phyloP scores from a whole-genome alignment of 1,140 invertebrate genomes.

The Drosophila obscura region DNA sequence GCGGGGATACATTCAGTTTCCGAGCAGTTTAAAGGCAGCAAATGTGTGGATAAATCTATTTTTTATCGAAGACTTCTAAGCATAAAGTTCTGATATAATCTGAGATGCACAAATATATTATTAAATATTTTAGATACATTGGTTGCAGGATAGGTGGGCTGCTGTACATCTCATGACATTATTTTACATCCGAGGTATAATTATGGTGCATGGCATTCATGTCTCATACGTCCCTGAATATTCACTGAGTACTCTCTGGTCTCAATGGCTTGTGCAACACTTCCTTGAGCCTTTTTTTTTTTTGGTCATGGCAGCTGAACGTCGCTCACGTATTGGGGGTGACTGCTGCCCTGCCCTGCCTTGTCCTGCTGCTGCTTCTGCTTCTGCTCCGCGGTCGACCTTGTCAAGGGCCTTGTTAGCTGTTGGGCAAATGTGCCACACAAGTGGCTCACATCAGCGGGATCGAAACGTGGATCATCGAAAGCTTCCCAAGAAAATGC shows the following conservation, averaged over 20 bases:
- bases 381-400: conserved; percentile 30
- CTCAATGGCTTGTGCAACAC: neutral
- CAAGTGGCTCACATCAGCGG: conserved; percentile 84
- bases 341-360: conserved; percentile 31
- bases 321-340: conserved; percentile 61
- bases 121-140: neutral
- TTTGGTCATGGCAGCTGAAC: conserved; percentile 61
- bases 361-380: neutral
- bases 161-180: neutral
- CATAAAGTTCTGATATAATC: neutral
- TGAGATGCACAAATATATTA: too few species aligned
- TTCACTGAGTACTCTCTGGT: conserved; percentile 5
- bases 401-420: conserved; percentile 68
- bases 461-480: conserved; percentile 24
- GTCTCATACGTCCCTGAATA: too few species aligned
- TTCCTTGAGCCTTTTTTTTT: conserved; percentile 27
- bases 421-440: conserved; percentile 74
- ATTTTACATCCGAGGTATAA: too few species aligned
- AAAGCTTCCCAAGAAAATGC: conserved; percentile 59
- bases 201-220: too few species aligned
- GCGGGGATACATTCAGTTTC: neutral
- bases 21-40: too few species aligned
- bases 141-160: too few species aligned
- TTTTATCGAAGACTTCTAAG: too few species aligned
- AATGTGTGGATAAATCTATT: too few species aligned